Base-by-base conservation (phyloP, 64 coral and sea anemone genomes). In the Catalaphyllia jardinei region DNA sequence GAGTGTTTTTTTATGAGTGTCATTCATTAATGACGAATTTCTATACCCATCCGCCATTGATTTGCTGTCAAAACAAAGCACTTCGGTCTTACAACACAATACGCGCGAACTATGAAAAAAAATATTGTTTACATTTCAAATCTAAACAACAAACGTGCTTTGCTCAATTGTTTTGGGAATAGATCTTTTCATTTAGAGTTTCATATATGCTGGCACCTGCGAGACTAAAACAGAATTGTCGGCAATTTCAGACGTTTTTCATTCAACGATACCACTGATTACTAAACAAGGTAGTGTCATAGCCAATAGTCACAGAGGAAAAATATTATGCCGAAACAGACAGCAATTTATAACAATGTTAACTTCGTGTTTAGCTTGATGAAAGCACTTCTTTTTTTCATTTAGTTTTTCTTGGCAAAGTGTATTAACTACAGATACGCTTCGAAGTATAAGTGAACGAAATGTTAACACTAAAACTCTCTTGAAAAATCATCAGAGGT, bases 21-120 rank as follows among this genome's bases (percentile, higher is more conserved):
- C 71, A 85, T 85, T 85, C 81, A 85, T 85, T 85, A 85, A 85
- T 85, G 19, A 24, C 63, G 81, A 85, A 29, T 85, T 62, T 52
- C 67, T 50, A 71, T 28, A 22, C 4, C 50, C 51, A 25, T 27
- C 62, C 33, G 46, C 81, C 49, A 85, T 85, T 71, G 62, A 67
- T 69, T 52, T 80, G 15, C 55, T 80, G 55, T 59, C 78, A 80
- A 31, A 80, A 80, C 78, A 80, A 85, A 10, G 51, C 35, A 24
- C 63, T 38, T 28, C 38, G 81, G 22, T 71, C 42, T 67, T 16
- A 85, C 4, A 50, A 50, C 22, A 85, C 62, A 69, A 71, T 67
- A 15, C 2, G 35, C 35, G 25, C 38, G 20, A 85, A 71, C 65
- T 62, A 65, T n/a, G 33, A 24, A 85, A 65, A 39, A 38, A 85